Base-by-base conservation (phyloP, 2,113 vertebrate genomes). In the Microtus pennsylvanicus region DNA sequence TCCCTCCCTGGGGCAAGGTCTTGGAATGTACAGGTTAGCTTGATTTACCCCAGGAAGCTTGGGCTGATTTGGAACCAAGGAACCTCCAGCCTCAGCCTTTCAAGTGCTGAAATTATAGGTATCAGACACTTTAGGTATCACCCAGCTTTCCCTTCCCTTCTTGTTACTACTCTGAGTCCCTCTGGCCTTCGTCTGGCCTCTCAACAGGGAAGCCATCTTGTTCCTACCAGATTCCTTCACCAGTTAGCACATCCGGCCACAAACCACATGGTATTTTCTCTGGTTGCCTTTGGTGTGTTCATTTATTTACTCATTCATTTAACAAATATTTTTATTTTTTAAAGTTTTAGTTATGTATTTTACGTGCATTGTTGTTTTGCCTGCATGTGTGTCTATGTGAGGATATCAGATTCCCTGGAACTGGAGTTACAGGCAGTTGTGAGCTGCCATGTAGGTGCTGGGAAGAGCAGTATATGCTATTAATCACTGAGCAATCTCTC, bases 231-330 rank as follows among this genome's bases (percentile, higher is more conserved):
- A 85, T 63, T 65, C 67, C 63, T 89, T 52, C 55, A 58, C 19
- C 4, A 63, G 82, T 33, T 58, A 72, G 38, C 63, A 77, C 35
- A 86, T 76, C 6, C 52, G 61, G 69, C 45, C 42, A 77, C 19
- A 47, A 67, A 69, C 33, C 55, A 94, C 30, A n/a, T 4, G 9
- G n/a, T 24, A n/a, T 16, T 63, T 52, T 92, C 61, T 42, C n/a
- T 52, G 52, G 55, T 80, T 87, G 35, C 85, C 85, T 91, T 38
- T 67, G 78, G 83, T 78, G 87, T 88, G 76, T 52, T 50, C 45
- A 33, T 17, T 17, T 50, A 30, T 82, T 91, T 87, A 91, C 72
- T 94, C 70, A 94, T 12, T 93, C 74, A 86, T 75, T 77, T 95
- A 94, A 47, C 45, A 28, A 78, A 50, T 50, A 78, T 30, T 87